These are phyloP conservation scores for Borostomias antarcticus DNA, from an alignment of 2,797 vertebrate genomes.

Conservation along the genomic window DNA sequence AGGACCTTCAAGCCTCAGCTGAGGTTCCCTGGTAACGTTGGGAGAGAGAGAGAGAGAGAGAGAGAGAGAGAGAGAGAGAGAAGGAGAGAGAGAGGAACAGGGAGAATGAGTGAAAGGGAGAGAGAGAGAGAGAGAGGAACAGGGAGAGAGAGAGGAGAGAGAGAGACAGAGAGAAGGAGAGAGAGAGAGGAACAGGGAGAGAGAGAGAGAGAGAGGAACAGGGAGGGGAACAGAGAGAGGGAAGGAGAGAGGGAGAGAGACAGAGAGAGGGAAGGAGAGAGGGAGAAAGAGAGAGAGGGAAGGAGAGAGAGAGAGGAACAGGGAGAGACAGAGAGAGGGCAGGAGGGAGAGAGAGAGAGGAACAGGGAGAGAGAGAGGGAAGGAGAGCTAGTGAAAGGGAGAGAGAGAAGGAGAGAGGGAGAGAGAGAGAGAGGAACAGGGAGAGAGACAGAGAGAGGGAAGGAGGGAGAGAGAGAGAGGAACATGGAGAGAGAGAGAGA, in stretches of 20 bases:
- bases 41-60: neutral
- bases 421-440: conserved; percentile 24
- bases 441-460: conserved; percentile 8
- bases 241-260: conserved; percentile 17
- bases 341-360: conserved; percentile 1
- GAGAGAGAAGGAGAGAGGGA: conserved; percentile 20
- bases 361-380: neutral
- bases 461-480: conserved; percentile 24
- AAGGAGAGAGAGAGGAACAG: neutral
- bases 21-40: too few relatives aligned
- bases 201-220: conserved; percentile 15
- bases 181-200: neutral
- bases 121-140: neutral
- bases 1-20: too few relatives aligned
- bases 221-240: conserved; percentile 19
- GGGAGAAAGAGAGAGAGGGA: neutral
- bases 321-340: neutral
- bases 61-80: neutral
- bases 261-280: conserved; percentile 34
- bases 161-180: neutral
- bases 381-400: conserved; percentile 11
- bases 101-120: too few relatives aligned
- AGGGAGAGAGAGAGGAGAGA: neutral
- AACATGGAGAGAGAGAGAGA: conserved; percentile 39
- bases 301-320: neutral